A percentile compares a stretch with the other conserved stretches of the same genome.
Conservation (phyloP, 2,888 invertebrate genomes). For the Hypercompe scribonia region DNA sequence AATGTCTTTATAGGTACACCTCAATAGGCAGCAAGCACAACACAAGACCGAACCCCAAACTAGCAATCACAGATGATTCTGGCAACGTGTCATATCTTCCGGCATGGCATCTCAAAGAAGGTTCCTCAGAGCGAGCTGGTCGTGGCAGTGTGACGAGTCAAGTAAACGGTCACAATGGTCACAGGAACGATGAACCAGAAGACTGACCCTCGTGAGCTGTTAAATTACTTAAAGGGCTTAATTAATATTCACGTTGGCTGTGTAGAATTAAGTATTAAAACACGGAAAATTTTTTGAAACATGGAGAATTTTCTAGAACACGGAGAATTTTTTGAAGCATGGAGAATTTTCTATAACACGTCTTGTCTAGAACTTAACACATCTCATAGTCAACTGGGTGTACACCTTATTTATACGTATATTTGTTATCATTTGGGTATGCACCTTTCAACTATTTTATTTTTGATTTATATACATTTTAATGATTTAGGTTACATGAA, state of each 20-base stretch:
- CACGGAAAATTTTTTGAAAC: not conserved
- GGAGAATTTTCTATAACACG: too few species aligned
- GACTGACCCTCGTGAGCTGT: not conserved
- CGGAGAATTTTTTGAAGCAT: too few species aligned
- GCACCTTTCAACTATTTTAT: not conserved
- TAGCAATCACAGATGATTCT: constrained; percentile 83
- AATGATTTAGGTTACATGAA: not conserved
- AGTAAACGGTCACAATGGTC: constrained; percentile 46
- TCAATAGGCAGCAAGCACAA: constrained; percentile 94
- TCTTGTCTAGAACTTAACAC: not conserved
- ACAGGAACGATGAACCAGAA: constrained; percentile 4
- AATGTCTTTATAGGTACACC: constrained; percentile 88
- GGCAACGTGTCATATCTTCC: constrained; percentile 88
- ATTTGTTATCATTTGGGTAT: not conserved
- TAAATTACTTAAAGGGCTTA: not conserved
- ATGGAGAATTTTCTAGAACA: not conserved
- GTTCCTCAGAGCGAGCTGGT: constrained; percentile 88
- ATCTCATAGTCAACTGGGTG: not conserved
- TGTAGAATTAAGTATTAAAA: not conserved
- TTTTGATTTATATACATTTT: not conserved
- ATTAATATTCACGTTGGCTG: not conserved
- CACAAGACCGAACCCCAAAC: constrained; percentile 92
- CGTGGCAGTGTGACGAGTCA: constrained; percentile 49
- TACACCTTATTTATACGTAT: not conserved
- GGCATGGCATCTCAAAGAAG: constrained; percentile 90